Evolutionary conservation across 1,140 invertebrate genomes (phyloP), one percentile per base, ranked within the genome.

Genomic region (Cylas formicarius): DNA sequence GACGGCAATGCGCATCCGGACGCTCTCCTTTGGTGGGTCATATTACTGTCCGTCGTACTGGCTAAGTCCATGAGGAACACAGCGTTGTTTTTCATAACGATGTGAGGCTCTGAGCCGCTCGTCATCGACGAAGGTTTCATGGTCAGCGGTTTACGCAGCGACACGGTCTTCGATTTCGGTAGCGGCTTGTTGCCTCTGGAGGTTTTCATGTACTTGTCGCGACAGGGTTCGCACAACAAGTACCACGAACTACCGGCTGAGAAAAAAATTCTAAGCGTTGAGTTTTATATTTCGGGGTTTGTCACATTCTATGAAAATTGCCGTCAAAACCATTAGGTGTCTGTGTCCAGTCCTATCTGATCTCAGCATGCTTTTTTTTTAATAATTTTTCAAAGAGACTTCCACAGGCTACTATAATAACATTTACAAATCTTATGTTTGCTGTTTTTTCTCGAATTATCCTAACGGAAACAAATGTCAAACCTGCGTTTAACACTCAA

Each of bases 61-160:
- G 84, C 83, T 31, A 98, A 63, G 60, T 96, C 91, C 36, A 98
- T 67, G 8, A 97, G 67, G 63, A 97, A 98, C 68, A 93, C 79
- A 0, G 94, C 90, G 67, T 98, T 98, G 59, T 91, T 89, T 49
- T 86, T 87, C 72, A 97, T 86, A 0, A 84, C 75, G 10, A 82
- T 61, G 60, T 93, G 88, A 4, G 81, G 77, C 29, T 89, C 81
- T 24, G 72, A 58, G 4, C 54, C 55, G 0, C 66, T 58, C 39
- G 57, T 60, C 7, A 46, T 57, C 11, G 67, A 53, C 3, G 71
- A 67, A 16, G 72, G n/a, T 67, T 32, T 24, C 9, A 28, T 9
- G 37, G 57, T 43, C 7, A 63, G 10, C 19, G 53, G 38, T 53
- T 52, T 58, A 24, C 50, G 40, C 35, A 49, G 33, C 1, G 38